Evolutionary conservation across 2,113 vertebrate genomes (phyloP).

Genomic region (Triplophysa dalaica): DNA sequence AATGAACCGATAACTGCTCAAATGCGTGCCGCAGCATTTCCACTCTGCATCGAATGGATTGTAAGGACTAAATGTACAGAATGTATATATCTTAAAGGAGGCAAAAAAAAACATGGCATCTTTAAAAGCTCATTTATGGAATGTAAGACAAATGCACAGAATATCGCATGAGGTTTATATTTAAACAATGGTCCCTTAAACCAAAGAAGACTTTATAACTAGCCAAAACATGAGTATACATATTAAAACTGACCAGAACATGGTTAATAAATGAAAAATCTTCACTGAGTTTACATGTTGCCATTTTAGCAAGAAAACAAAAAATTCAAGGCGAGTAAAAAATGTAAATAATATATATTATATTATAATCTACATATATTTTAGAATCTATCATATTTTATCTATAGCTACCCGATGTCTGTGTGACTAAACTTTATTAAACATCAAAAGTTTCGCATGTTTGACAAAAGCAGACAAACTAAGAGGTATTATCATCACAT

Average conservation of each 20-base stretch:
- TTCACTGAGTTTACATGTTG: conserved; percentile 55
- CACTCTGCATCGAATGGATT: neutral
- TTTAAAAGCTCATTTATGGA: neutral
- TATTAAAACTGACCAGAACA: conserved; percentile 65
- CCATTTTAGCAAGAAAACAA: neutral
- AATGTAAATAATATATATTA: neutral
- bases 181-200: neutral
- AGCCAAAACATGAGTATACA: conserved; percentile 60
- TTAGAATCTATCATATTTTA: too few species aligned
- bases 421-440: too few species aligned
- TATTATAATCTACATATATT: too few species aligned
- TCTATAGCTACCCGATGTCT: too few species aligned
- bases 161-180: neutral
- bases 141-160: neutral
- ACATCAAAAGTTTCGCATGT: too few species aligned
- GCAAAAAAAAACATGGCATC: neutral
- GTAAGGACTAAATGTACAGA: neutral
- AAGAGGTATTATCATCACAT: too few species aligned
- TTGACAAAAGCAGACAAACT: too few species aligned
- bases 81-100: neutral
- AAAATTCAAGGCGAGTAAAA: neutral
- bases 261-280: conserved; percentile 61
- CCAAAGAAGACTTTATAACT: conserved; percentile 23
- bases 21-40: conserved; percentile 56
- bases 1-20: conserved; percentile 48